A percentile compares a stretch with the other conserved stretches of the same genome.
Evolutionary conservation across 2,888 invertebrate species (phyloP).

Genomic region (Patella caerulea): DNA sequence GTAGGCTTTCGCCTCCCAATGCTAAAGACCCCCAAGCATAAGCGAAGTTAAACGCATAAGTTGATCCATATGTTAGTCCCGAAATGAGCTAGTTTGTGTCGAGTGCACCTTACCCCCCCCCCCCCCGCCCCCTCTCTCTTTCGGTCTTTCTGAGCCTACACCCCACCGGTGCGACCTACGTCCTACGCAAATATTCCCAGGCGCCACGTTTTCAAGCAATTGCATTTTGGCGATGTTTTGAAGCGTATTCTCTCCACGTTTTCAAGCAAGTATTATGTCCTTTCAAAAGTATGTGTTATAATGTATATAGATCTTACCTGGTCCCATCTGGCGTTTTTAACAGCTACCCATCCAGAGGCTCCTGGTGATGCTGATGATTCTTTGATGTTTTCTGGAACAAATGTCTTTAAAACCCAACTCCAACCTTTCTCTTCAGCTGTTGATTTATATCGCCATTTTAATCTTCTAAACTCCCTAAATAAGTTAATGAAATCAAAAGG

Average conservation of each 20-base stretch:
- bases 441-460: slow-evolving; percentile 57
- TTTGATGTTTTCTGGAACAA: slow-evolving; percentile 42
- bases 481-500: neutral
- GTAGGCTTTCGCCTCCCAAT: too few species aligned
- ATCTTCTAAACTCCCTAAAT: slow-evolving; percentile 60
- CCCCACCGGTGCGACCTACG: neutral
- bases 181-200: too few species aligned
- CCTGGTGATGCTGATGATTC: slow-evolving; percentile 39
- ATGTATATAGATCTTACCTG: slow-evolving; percentile 45
- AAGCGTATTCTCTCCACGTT: neutral
- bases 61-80: too few species aligned
- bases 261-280: too few species aligned
- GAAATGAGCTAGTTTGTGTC: too few species aligned
- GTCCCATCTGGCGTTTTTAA: slow-evolving; percentile 65
- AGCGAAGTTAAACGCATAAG: too few species aligned
- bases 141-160: neutral
- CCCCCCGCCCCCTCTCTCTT: neutral
- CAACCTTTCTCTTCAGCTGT: slow-evolving; percentile 62
- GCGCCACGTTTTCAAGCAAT: neutral
- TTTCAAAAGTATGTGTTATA: too few species aligned
- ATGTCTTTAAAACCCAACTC: slow-evolving; percentile 63
- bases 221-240: neutral
- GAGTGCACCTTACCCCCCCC: neutral
- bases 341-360: slow-evolving; percentile 61
- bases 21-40: too few species aligned